Evolutionary conservation across 2,113 vertebrate species (phyloP), one percentile per base, ranked within the genome.

Genomic region (Ptyas mucosa): DNA sequence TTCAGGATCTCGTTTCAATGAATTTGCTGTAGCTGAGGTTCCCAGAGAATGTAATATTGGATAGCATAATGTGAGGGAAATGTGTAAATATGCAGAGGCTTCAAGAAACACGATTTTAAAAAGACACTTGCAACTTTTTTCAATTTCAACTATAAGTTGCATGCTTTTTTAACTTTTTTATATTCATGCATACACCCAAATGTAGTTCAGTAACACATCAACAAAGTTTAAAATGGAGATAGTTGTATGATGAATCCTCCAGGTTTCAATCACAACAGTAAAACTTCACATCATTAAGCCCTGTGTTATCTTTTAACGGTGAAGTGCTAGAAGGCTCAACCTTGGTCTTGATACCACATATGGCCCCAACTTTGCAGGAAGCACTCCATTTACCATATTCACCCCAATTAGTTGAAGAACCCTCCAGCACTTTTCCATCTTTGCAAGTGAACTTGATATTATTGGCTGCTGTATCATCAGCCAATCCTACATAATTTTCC

Each of bases 391-490:
- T 51, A 26, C 97, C 96, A 90, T 96, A 97, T 18, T 34, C 57
- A 24, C 96, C 96, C 96, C 97, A 96, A 0, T 1, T 20, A 12
- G 95, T 87, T 34, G 96, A 97, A 34, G 94, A 94, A 46, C 94
- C 96, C 24, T 95, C 55, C 85, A 97, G 43, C 49, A 96, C 95
- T 18, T 61, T n/a, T 24, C 86, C 64, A 1, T 95, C 93, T 0
- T 96, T 96, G 75, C 96, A 97, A 54, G 93, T 96, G 94, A 97
- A 96, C 87, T 89, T 95, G 34, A 97, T 89, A 14, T 97, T 97
- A 93, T 96, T 97, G 0, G 94, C 96, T 2, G 94, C 95, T 0
- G 95, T 97, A 90, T 96, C 95, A 86, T 97, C 97, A n/a, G n/a
- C n/a, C n/a, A n/a, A n/a, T n/a, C n/a, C n/a, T n/a, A n/a, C n/a